Percentiles rank a stretch among this genome's conserved stretches.
These are phyloP conservation scores for Anser brachyrhynchus DNA, from an alignment of 2,113 vertebrate species.

Conservation along the genomic window DNA sequence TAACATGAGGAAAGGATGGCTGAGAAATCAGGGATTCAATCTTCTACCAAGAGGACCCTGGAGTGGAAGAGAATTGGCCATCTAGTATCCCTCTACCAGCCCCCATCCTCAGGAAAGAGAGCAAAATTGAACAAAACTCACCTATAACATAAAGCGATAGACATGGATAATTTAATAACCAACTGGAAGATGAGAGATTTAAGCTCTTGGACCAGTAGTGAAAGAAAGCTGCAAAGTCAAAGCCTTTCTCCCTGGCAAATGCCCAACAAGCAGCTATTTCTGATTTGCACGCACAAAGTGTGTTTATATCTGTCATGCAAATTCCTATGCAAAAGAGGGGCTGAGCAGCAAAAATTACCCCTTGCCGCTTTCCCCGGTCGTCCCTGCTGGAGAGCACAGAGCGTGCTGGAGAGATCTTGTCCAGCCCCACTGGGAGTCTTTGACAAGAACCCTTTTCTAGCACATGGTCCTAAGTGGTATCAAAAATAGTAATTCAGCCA, in stretches of 20 bases:
- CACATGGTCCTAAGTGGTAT: conserved; percentile 52
- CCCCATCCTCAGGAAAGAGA: not conserved
- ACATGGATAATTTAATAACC: not conserved
- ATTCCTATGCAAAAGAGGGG: conserved; percentile 45
- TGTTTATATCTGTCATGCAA: conserved; percentile 32
- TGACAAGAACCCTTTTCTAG: conserved; percentile 21
- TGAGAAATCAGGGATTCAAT: not conserved
- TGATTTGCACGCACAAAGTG: not conserved
- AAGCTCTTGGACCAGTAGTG: not conserved
- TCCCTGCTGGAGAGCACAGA: not conserved
- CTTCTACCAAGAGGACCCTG: not conserved
- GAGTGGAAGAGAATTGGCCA: not conserved
- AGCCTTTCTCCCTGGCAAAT: not conserved
- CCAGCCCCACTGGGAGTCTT: conserved; percentile 22
- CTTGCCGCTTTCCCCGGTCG: fast-evolving
- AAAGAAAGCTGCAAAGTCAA: conserved; percentile 24
- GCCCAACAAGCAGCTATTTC: conserved; percentile 29
- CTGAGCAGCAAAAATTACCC: conserved; percentile 10
- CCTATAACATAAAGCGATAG: not conserved
- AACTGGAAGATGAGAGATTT: not conserved
- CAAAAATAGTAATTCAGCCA: conserved; percentile 68
- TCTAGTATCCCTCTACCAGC: not conserved
- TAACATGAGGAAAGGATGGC: not conserved
- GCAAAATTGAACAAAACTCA: not conserved
- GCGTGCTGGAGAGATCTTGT: conserved; percentile 13